Base-by-base conservation (phyloP, 2,797 vertebrate species). In the Anisognathus igniventris region DNA sequence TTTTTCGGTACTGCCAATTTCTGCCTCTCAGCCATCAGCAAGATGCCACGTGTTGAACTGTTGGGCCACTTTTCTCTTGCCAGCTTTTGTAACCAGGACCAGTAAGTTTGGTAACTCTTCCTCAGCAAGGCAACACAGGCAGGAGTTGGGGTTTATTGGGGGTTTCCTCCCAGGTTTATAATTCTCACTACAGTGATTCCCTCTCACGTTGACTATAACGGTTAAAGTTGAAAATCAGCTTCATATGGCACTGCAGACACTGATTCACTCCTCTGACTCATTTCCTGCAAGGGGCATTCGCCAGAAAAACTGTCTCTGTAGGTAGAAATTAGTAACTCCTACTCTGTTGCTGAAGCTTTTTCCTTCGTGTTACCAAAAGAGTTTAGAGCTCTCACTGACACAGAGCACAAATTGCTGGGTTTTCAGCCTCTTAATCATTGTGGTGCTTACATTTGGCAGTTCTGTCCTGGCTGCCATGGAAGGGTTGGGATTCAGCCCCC, bases 181-280 rank as follows among this genome's bases (percentile, higher is more conserved):
- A 68, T 76, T 84, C 64, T 71, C 31, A 7, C 56, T 50, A 39
- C 4, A 64, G 45, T 8, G 61, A 66, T 93, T 78, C 61, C 84
- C 54, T 93, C 57, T 27, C 3, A 19, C 12, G 16, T 37, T 25
- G 45, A 58, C 25, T 37, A 12, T 10, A 77, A 72, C 0, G 0
- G 31, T 56, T 77, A 51, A 51, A 61, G 45, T 14, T 39, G 28
- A 51, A 2, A 66, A 62, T 71, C 73, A 71, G 75, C 61, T 68
- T 75, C 68, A 33, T 89, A 62, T 71, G 85, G 75, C 91, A 58
- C 72, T 62, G 61, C 81, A 85, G 95, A 87, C 75, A 77, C 84
- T 93, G 96, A 93, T 89, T 95, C 94, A 91, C 25, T 74, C 53
- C 54, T 39, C 78, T 95, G 94, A 95, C 84, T 96, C 94, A 96